phyloP scores from a whole-genome alignment of 2,888 invertebrate genomes.

The Enoplolaimus lenunculus region DNA sequence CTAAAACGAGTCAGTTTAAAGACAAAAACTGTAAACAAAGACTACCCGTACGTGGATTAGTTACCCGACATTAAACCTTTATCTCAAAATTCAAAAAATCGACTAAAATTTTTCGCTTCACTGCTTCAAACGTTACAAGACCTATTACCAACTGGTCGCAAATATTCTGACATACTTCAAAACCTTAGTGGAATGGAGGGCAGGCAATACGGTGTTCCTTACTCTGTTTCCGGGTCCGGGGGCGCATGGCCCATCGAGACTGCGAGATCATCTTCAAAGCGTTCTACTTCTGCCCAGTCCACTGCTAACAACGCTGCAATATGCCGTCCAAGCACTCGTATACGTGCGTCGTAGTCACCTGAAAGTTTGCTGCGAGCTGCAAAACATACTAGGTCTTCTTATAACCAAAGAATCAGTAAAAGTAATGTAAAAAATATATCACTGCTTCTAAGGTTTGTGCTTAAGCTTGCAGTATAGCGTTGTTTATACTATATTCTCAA shows the following conservation, averaged over 20 bases:
- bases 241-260: constrained; percentile 44
- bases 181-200: background rate
- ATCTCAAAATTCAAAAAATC: too few species aligned
- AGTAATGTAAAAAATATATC: background rate
- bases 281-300: constrained; percentile 49
- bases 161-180: too few species aligned
- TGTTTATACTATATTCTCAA: too few species aligned
- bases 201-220: constrained; percentile 34
- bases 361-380: constrained; percentile 25
- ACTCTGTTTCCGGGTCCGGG: constrained; percentile 42
- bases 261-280: constrained; percentile 50
- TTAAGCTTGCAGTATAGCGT: too few species aligned
- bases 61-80: too few species aligned
- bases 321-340: constrained; percentile 50
- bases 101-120: too few species aligned
- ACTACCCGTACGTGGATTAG: too few species aligned
- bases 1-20: too few species aligned
- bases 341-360: constrained; percentile 54
- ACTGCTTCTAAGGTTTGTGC: background rate
- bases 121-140: too few species aligned
- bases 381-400: background rate
- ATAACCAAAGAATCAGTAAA: too few species aligned
- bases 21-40: too few species aligned
- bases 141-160: too few species aligned
- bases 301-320: constrained; percentile 49